Conservation (phyloP, 2,113 vertebrate species). For the Holacanthus passer region DNA sequence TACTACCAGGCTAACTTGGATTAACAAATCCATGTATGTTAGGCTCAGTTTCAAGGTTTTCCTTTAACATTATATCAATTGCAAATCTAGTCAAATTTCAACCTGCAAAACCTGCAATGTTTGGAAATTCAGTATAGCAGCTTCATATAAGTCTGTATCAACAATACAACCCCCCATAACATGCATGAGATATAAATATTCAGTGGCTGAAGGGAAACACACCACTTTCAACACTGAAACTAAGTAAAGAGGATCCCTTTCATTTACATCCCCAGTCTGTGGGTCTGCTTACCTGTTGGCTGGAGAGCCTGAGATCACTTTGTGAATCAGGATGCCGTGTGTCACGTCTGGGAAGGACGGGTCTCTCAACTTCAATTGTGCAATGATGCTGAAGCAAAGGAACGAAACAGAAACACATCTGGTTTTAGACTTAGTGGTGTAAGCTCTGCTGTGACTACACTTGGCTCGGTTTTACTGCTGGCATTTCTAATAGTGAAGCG, state of each 20-base stretch:
- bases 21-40: too few species aligned
- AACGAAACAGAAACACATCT: not conserved
- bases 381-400: conserved; percentile 87
- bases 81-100: not conserved
- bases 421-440: not conserved
- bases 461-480: not conserved
- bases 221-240: not conserved
- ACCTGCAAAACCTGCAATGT: not conserved
- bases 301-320: conserved; percentile 92
- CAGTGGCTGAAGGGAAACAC: not conserved
- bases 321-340: conserved; percentile 93
- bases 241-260: not conserved
- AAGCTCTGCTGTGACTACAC: not conserved
- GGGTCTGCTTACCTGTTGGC: conserved; percentile 87
- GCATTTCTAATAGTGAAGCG: not conserved
- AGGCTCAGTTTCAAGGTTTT: not conserved
- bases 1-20: not conserved
- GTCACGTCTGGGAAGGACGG: conserved; percentile 90
- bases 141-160: not conserved
- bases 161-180: not conserved
- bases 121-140: not conserved
- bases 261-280: not conserved
- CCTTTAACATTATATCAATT: not conserved
- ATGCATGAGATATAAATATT: not conserved
- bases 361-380: conserved; percentile 91